Conservation (phyloP, 2,113 vertebrate species). For the Psittacula cyanocephala region DNA sequence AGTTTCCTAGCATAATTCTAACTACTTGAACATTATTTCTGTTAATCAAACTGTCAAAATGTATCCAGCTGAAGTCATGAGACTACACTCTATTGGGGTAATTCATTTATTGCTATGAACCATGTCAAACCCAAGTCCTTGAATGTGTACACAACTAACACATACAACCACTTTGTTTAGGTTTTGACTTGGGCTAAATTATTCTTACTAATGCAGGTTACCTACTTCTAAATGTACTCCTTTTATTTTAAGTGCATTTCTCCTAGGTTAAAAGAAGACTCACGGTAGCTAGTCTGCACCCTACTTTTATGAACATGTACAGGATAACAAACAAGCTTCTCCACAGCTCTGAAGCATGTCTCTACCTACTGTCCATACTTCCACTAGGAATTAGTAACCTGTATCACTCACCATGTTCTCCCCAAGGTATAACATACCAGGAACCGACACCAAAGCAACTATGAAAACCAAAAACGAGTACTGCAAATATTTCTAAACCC, state of each 20-base stretch:
- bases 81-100: neutral
- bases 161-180: neutral
- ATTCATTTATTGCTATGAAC: neutral
- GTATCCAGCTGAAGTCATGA: neutral
- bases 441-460: neutral
- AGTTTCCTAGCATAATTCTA: neutral
- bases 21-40: neutral
- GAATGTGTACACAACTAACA: neutral
- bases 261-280: neutral
- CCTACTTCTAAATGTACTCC: conserved; percentile 2
- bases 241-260: neutral
- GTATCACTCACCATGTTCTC: neutral
- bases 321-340: neutral
- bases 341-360: neutral
- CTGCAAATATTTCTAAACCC: conserved; percentile 5
- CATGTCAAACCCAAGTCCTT: neutral
- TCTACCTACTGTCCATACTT: neutral
- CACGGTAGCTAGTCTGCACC: neutral
- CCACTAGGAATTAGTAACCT: neutral
- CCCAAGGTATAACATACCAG: neutral
- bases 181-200: neutral
- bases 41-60: neutral
- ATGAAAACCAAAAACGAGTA: neutral
- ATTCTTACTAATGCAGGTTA: neutral
- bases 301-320: neutral